A percentile compares a stretch with the other conserved stretches of the same genome.
phyloP scores from a whole-genome alignment of 2,797 vertebrate species.

The Mus spretus region DNA sequence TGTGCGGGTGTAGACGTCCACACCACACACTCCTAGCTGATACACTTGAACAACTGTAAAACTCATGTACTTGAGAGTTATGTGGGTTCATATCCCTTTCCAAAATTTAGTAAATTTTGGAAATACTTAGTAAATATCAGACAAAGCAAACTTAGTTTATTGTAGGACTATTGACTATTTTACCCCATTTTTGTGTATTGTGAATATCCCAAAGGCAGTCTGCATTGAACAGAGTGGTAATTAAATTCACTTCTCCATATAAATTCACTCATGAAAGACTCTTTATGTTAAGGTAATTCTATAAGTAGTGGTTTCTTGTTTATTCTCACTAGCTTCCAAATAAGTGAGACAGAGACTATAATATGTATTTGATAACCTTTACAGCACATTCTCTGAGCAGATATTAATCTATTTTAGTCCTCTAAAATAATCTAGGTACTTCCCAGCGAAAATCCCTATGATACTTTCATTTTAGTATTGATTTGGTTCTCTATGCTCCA shows the following conservation, averaged over 20 bases:
- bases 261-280: background rate
- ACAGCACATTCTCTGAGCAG: too few relatives aligned
- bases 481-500: background rate
- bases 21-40: background rate
- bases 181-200: background rate
- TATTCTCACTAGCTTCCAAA: too few relatives aligned
- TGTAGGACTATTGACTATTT: background rate
- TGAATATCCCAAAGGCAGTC: background rate
- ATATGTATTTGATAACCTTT: too few relatives aligned
- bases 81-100: background rate
- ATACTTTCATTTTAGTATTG: background rate
- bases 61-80: background rate
- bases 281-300: too few relatives aligned
- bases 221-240: background rate
- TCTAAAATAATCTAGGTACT: too few relatives aligned
- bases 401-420: too few relatives aligned
- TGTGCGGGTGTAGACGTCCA: fast-evolving
- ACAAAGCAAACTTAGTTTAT: background rate
- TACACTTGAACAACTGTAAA: background rate
- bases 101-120: background rate
- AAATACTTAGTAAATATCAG: background rate
- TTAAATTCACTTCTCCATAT: background rate
- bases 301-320: too few relatives aligned
- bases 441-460: too few relatives aligned
- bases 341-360: too few relatives aligned